Evolutionary conservation across 1,140 invertebrate genomes (phyloP), one percentile per base, ranked within the genome.

Genomic region (Diploscapter pachys): DNA sequence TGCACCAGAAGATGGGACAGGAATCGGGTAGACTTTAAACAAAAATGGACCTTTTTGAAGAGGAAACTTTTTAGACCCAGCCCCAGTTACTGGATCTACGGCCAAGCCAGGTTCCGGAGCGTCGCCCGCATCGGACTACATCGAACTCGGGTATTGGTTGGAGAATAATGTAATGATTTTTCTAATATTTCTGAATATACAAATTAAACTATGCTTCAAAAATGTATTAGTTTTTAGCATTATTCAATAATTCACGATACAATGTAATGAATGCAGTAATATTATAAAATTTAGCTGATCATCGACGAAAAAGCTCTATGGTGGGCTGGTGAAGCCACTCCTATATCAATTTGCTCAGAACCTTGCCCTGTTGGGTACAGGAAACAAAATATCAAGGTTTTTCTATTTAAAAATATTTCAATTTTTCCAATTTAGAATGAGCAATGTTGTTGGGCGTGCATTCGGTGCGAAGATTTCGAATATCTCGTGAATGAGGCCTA

Each of bases 261-360:
- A n/a, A n/a, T n/a, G n/a, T n/a, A n/a, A n/a, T n/a, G n/a, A n/a
- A n/a, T n/a, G n/a, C n/a, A n/a, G n/a, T n/a, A n/a, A n/a, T n/a
- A n/a, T n/a, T n/a, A n/a, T n/a, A n/a, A n/a, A n/a, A n/a, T 82
- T 76, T 56, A 83, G 73, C 57, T 82, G 51, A 81, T 81, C 31
- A 82, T 84, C 31, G 72, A 85, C 64, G 82, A 84, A 63, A 57
- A 63, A 82, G 68, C 82, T 83, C 65, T 83, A 81, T 69, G 61
- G 78, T 48, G 81, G 77, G 52, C 51, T 51, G 80, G 53, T 49
- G 68, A 64, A 4, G 55, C 85, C 72, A 87, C 88, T 52, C 89
- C 90, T 4, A 84, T 86, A 52, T 91, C 91, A 51, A 87, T 89
- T 11, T 92, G 91, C 84, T 91, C 90, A 79, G 86, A 89, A 57